Conservation (phyloP, 2,797 vertebrate species). For the Danio kyathit region DNA sequence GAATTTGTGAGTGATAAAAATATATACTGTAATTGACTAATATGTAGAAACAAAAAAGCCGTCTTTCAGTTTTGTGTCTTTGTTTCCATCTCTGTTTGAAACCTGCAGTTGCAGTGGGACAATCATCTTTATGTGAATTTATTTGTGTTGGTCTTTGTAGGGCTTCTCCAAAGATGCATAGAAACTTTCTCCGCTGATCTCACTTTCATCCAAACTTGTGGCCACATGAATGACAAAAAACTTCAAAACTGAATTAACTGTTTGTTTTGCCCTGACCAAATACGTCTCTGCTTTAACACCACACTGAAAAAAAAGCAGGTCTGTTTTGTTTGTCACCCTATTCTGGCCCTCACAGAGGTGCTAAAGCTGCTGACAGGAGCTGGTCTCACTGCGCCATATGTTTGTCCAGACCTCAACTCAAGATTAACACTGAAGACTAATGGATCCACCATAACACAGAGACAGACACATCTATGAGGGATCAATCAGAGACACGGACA, state of each 20-base stretch:
- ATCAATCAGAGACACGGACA: slow-evolving; percentile 38
- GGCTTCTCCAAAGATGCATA: background rate
- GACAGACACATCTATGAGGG: slow-evolving; percentile 39
- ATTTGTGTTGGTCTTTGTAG: background rate
- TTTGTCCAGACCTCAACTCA: slow-evolving; percentile 54
- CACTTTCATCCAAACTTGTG: slow-evolving; percentile 5
- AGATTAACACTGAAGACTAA: slow-evolving; percentile 47
- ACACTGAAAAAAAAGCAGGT: slow-evolving; percentile 61
- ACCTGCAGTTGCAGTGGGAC: no score
- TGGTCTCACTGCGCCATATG: slow-evolving; percentile 65
- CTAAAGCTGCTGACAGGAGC: slow-evolving; percentile 70
- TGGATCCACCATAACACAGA: slow-evolving; percentile 23
- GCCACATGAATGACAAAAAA: slow-evolving; percentile 16
- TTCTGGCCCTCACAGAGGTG: slow-evolving; percentile 51
- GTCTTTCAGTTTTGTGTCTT: no score
- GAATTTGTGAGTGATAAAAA: no score
- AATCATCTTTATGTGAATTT: no score
- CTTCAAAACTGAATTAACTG: slow-evolving; percentile 59
- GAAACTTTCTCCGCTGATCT: background rate
- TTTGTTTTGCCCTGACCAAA: slow-evolving; percentile 66
- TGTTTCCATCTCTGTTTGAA: no score
- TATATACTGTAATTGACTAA: no score
- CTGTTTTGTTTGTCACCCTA: slow-evolving; percentile 36
- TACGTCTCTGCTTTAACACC: slow-evolving; percentile 53
- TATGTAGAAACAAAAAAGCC: no score